A percentile compares a stretch with the other conserved stretches of the same genome.
phyloP scores from a whole-genome alignment of 2,113 vertebrate genomes.

The Hippoglossus stenolepis region DNA sequence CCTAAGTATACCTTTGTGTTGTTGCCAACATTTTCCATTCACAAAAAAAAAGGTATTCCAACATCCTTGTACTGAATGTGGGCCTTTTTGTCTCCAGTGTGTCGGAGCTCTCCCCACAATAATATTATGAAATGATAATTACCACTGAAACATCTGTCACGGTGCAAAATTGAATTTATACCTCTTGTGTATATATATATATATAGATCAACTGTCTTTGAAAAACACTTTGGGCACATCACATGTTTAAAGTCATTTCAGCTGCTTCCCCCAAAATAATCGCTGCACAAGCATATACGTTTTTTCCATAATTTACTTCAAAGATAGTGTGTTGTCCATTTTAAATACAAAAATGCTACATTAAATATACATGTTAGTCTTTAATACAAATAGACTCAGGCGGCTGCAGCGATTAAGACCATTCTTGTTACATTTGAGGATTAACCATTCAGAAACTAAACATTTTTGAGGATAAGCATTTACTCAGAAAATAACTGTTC shows the following conservation, averaged over 20 bases:
- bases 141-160: conserved; percentile 47
- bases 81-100: conserved; percentile 19
- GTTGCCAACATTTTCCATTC: conserved; percentile 29
- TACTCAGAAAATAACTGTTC: conserved; percentile 85
- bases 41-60: conserved; percentile 11
- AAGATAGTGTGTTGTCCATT: conserved; percentile 99
- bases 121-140: conserved; percentile 39
- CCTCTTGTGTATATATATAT: conserved; percentile 41
- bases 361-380: conserved; percentile 99
- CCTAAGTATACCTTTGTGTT: conserved; percentile 12
- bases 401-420: conserved; percentile 91
- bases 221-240: conserved; percentile 82
- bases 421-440: conserved; percentile 88
- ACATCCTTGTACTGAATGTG: conserved; percentile 6
- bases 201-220: conserved; percentile 68
- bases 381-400: conserved; percentile 96
- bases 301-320: conserved; percentile 99
- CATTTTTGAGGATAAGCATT: conserved; percentile 84
- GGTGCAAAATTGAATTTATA: conserved; percentile 63
- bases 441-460: conserved; percentile 90
- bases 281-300: conserved; percentile 90
- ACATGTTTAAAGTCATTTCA: conserved; percentile 31
- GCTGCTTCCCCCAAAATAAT: conserved; percentile 83
- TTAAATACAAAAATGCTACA: conserved; percentile 99
- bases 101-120: neutral